Evolutionary conservation across 2,113 vertebrate genomes (phyloP), one percentile per base, ranked within the genome.

Genomic region (Ranitomeya variabilis): DNA sequence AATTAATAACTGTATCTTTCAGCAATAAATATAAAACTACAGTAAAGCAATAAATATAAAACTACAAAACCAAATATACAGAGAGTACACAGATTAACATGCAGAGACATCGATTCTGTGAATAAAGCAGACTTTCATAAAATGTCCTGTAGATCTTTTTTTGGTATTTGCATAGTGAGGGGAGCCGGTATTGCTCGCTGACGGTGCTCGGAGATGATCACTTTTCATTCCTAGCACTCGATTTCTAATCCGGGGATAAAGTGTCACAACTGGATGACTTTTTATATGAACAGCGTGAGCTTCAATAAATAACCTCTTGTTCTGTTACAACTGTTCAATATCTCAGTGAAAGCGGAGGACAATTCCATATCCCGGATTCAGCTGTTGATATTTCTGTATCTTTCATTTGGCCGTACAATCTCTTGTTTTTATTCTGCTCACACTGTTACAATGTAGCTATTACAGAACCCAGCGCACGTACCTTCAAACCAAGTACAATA

Each of bases 201-300:
- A 55, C 11, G 31, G 7, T 45, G 55, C 57, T 77, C 45, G 74
- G 18, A 11, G 15, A 52, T 16, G 80, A 83, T 83, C 79, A 83
- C 73, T 85, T 69, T 67, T 89, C 69, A 89, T 84, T 84, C 64
- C 81, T 78, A 89, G 71, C n/a, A 67, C 81, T 84, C 73, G 77
- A 78, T 89, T 89, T 77, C 57, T 89, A 89, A 89, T 67, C 59
- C 73, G 15, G 23, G n/a, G 52, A 89, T 84, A 89, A 77, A 62
- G 81, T 89, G 80, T 89, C 87, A 84, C 45, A 84, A 64, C 54
- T 21, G 45, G 81, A 84, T 89, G 66, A 54, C 69, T 60, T 77
- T 67, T 84, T 79, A 84, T 84, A 78, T 23, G 21, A 84, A 60
- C 37, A 4, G 21, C 15, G 71, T 37, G 55, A 26, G 60, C 45